phyloP scores from a whole-genome alignment of 2,797 vertebrate species.

The Ctenopoma multispine region DNA sequence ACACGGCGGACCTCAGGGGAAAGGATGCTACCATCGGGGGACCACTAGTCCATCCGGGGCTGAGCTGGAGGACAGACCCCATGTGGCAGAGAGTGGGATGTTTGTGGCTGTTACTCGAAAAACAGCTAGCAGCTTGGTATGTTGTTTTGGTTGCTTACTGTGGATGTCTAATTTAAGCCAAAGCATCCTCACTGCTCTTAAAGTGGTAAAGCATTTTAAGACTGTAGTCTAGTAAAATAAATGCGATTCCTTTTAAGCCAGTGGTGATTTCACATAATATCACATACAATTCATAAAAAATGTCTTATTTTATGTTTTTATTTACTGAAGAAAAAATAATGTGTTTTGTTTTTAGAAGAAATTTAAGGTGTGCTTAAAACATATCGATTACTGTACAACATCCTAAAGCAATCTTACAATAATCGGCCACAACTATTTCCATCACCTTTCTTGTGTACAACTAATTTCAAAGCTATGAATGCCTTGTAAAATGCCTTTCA shows the following conservation, averaged over 20 bases:
- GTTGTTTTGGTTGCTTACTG: slow-evolving; percentile 53
- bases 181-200: slow-evolving; percentile 39
- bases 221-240: slow-evolving; percentile 28
- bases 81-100: slow-evolving; percentile 70
- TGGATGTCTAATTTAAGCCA: slow-evolving; percentile 72
- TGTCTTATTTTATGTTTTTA: slow-evolving; percentile 4
- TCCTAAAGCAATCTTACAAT: background rate
- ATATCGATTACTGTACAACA: background rate
- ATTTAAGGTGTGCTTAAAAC: background rate
- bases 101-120: slow-evolving; percentile 49
- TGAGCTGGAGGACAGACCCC: slow-evolving; percentile 64
- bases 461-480: background rate
- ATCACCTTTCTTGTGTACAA: background rate
- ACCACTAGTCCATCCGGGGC: slow-evolving; percentile 73
- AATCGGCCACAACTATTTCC: background rate
- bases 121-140: slow-evolving; percentile 48
- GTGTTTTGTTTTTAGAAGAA: background rate
- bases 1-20: slow-evolving; percentile 70
- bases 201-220: slow-evolving; percentile 46
- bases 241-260: slow-evolving; percentile 6
- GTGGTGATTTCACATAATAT: background rate
- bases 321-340: too few species aligned
- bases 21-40: slow-evolving; percentile 77
- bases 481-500: background rate
- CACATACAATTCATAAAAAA: too few species aligned